A percentile compares a stretch with the other conserved stretches of the same genome.
Evolutionary conservation across 2,113 vertebrate genomes (phyloP).

Genomic region (Chaetodon auriga): DNA sequence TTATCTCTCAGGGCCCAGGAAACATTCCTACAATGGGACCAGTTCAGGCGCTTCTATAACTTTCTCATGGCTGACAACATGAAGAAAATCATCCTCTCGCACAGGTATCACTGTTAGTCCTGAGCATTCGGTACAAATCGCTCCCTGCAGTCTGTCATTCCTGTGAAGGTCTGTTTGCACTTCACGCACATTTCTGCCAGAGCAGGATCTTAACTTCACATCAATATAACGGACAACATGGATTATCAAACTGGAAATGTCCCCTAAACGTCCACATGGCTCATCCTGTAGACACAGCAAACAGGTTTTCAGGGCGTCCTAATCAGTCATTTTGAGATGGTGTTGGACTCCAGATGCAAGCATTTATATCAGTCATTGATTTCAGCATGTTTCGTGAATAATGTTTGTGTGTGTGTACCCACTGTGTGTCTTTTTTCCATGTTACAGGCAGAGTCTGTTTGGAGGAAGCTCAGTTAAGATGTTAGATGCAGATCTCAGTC

Average conservation of each 20-base stretch:
- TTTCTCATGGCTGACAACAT: slow-evolving; percentile 99
- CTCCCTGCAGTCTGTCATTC: background rate
- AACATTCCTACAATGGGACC: slow-evolving; percentile 99
- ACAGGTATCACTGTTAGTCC: slow-evolving; percentile 87
- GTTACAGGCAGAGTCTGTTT: slow-evolving; percentile 90
- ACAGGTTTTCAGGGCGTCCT: background rate
- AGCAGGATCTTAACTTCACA: background rate
- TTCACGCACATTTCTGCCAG: too few species aligned
- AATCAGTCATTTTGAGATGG: background rate
- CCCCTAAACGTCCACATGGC: background rate
- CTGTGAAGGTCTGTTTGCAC: background rate
- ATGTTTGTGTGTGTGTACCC: background rate
- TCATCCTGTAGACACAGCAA: background rate
- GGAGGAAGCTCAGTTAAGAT: slow-evolving; percentile 86
- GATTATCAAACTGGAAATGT: background rate
- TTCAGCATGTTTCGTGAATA: background rate
- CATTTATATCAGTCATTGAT: background rate
- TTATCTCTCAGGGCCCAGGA: slow-evolving; percentile 91
- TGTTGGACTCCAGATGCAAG: background rate
- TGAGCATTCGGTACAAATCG: background rate
- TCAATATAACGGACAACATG: background rate
- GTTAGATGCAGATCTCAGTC: slow-evolving; percentile 89
- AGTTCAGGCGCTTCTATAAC: slow-evolving; percentile 97
- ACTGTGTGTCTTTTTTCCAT: background rate
- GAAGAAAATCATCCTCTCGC: slow-evolving; percentile 99